Base-by-base conservation (phyloP, 2,888 invertebrate genomes). In the Argyra leucocephala region DNA sequence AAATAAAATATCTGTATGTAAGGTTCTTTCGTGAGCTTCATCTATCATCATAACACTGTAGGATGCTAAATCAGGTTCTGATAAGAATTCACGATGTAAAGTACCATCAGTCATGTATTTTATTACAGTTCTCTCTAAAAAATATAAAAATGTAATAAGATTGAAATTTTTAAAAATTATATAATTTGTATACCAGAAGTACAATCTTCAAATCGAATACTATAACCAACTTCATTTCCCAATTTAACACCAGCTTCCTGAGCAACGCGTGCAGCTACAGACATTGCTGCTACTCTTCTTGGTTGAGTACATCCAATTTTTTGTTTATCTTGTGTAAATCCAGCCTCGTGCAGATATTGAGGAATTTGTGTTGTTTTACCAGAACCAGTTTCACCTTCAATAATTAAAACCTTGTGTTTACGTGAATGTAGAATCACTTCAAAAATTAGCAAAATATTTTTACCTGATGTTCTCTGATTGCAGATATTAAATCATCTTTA, bases 61-160 rank as follows among this genome's bases (percentile, higher is more conserved):
- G 2, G 93, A 89, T 59, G 89, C 90, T 66, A 99, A 82, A 82
- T 97, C 97, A 1, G 99, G 99, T 79, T 99, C 98, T 60, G 94
- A 92, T 2, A 99, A 83, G 78, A 99, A 99, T 81, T 99, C 99
- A 74, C 99, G 83, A 70, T 99, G 91, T 60, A 99, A 80, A 75
- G 98, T 99, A 74, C 99, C 99, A 81, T 99, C 99, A 36, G 99
- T 99, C 98, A 99, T 98, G 76, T 99, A 99, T 80, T 99, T 99
- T 63, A 99, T 86, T 22, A 94, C 83, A 9, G 99, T 99, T 71
- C 96, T 84, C 78, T 98, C 97, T 73, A 64, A n/a, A 62, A 64
- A 26, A 26, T 61, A n/a, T 22, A 22, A 58, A 58, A 22, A 58
- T 22, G 4, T 3, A 3, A 57, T 57, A 10, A 57, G 21, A 31